These are phyloP conservation scores for Diabrotica balteata DNA, from an alignment of 2,888 invertebrate genomes.

Conservation along the genomic window DNA sequence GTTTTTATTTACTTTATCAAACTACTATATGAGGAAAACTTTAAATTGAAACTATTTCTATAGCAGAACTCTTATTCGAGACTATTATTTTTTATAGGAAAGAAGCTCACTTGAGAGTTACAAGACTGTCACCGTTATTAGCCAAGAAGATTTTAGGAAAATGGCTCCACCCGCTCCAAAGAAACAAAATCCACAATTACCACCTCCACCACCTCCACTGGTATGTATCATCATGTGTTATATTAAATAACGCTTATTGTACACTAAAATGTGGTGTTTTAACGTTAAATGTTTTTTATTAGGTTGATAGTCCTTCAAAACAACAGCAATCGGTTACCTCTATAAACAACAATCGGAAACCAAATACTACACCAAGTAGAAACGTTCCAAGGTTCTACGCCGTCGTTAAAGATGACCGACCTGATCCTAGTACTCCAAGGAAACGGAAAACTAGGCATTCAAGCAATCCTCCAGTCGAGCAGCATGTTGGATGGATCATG, in stretches of 20 bases:
- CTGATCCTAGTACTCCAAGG: conserved; percentile 73
- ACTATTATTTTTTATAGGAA: conserved; percentile 17
- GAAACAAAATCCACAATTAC: conserved; percentile 75
- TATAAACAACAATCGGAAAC: conserved; percentile 32
- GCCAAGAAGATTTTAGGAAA: conserved; percentile 87
- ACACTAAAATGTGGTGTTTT: too few species aligned
- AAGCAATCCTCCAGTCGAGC: conserved; percentile 91
- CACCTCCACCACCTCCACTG: conserved; percentile 81
- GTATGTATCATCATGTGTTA: conserved; percentile 29
- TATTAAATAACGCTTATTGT: too few species aligned
- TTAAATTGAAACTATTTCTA: too few species aligned
- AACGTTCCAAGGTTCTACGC: conserved; percentile 92
- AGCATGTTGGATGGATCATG: conserved; percentile 98
- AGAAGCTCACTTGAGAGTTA: conserved; percentile 65
- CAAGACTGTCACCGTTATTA: conserved; percentile 88
- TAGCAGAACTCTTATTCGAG: too few species aligned
- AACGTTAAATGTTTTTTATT: conserved; percentile 7
- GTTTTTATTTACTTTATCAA: too few species aligned
- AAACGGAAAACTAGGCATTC: conserved; percentile 93
- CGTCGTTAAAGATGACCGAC: conserved; percentile 79
- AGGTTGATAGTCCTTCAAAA: conserved; percentile 31
- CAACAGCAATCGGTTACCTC: too few species aligned
- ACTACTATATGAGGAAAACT: too few species aligned
- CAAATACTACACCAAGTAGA: conserved; percentile 50
- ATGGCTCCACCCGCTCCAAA: conserved; percentile 71